Base-by-base conservation (phyloP, 2,888 invertebrate species). In the Amorpha juglandis region DNA sequence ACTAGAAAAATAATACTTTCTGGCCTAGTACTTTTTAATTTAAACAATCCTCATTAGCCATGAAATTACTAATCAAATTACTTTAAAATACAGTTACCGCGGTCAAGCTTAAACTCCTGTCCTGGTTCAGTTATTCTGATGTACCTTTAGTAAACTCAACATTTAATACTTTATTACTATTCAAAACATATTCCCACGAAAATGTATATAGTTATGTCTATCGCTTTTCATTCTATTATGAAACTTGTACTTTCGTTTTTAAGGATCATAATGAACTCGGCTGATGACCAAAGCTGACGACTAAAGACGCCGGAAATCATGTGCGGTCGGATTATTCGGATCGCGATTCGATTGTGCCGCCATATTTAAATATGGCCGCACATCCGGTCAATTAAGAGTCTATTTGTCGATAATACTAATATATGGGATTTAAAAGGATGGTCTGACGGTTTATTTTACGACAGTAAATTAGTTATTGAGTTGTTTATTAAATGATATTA, bases 261-360 rank as follows among this genome's bases (percentile, higher is more conserved):
- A 48, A 58, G 12, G 55, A 38, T 48, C 53, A 35, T 47, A 66
- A 35, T 63, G 9, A 53, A 35, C 45, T 47, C 47, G 6, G 47
- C 27, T 0, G 53, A 27, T 1, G 4, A 27, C 27, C 38, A 7
- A 8, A 38, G 38, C 27, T 38, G 38, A 47, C 53, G 7, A 21
- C 47, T 63, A 66, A 50, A 66, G 62, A 62, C 52, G 63, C 66
- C 66, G 66, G 66, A 66, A 58, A 58, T 58, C 58, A 58, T 63
- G 78, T 83, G 84, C 79, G 84, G 83, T 86, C 81, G 83, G 84
- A 89, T 89, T 87, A 79, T 87, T 87, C 81, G 86, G 82, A 87
- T 88, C 84, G 88, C 91, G 85, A 88, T 86, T 80, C 75, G 78
- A 81, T 82, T 88, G 58, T 58, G 58, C 58, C 58, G 58, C 58